Percentiles rank a stretch among this genome's conserved stretches.
phyloP scores from a whole-genome alignment of 2,797 vertebrate species.

The Tiaroga cobitis region DNA sequence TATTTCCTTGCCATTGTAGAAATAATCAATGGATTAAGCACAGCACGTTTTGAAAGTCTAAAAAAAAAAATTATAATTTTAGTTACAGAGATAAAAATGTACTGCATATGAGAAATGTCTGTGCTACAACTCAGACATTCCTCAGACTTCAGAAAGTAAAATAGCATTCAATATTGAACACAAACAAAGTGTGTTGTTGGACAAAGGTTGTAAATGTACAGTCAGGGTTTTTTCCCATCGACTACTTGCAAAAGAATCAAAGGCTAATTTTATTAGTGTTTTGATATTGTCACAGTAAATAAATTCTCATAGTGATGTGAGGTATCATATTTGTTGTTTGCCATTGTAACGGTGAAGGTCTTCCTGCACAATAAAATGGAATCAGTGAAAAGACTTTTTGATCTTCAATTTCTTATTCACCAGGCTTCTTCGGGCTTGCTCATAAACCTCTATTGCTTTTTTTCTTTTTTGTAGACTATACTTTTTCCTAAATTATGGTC shows the following conservation, averaged over 20 bases:
- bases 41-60: background rate
- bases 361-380: background rate
- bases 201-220: background rate
- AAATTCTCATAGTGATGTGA: background rate
- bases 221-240: background rate
- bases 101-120: background rate
- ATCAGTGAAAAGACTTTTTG: background rate
- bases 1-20: background rate
- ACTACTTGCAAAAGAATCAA: background rate
- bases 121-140: too few species aligned
- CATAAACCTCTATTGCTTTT: background rate
- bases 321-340: conserved; percentile 16
- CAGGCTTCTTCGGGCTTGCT: background rate
- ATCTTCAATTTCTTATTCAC: conserved; percentile 26
- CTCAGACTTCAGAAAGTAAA: background rate
- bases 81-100: background rate
- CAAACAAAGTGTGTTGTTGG: background rate
- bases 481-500: background rate
- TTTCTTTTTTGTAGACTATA: background rate
- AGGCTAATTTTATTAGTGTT: background rate
- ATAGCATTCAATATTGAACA: background rate
- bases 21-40: background rate
- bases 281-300: background rate
- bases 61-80: accelerated
- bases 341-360: conserved; percentile 16